These are phyloP conservation scores for Zaprionus bogoriensis DNA, from an alignment of 2,888 invertebrate genomes.

Conservation along the genomic window DNA sequence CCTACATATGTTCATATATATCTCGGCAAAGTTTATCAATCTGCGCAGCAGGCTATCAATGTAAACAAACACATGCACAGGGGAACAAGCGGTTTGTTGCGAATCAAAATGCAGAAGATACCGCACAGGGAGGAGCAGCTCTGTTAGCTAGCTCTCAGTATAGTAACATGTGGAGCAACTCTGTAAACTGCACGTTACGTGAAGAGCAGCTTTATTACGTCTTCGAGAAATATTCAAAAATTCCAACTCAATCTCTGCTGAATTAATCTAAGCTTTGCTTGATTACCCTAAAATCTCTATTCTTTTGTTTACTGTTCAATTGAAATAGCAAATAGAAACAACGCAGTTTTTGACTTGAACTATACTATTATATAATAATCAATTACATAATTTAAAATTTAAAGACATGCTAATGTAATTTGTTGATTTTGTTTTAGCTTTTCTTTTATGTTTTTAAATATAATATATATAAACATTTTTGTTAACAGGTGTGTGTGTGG, in stretches of 20 bases:
- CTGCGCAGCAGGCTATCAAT: background rate
- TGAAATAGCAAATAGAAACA: conserved; percentile 23
- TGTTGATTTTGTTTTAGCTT: conserved; percentile 55
- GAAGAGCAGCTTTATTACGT: background rate
- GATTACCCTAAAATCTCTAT: background rate
- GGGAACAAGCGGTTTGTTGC: no score
- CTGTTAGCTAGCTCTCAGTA: background rate
- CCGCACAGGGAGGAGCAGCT: background rate
- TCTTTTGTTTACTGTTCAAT: background rate
- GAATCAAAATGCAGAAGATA: no score
- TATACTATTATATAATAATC: conserved; percentile 73
- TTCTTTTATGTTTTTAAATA: conserved; percentile 46
- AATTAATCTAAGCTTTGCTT: background rate
- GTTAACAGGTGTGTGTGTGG: conserved; percentile 64
- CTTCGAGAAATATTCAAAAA: no score
- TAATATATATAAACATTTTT: conserved; percentile 73
- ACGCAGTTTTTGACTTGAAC: conserved; percentile 59
- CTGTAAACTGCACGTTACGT: background rate
- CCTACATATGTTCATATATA: background rate
- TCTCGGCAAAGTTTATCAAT: background rate
- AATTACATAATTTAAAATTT: conserved; percentile 74
- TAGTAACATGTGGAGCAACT: background rate
- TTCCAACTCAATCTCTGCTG: no score
- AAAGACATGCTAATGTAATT: conserved; percentile 72
- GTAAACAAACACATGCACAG: no score